These are phyloP conservation scores for Anhinga anhinga DNA, from an alignment of 2,113 vertebrate species.

Conservation along the genomic window DNA sequence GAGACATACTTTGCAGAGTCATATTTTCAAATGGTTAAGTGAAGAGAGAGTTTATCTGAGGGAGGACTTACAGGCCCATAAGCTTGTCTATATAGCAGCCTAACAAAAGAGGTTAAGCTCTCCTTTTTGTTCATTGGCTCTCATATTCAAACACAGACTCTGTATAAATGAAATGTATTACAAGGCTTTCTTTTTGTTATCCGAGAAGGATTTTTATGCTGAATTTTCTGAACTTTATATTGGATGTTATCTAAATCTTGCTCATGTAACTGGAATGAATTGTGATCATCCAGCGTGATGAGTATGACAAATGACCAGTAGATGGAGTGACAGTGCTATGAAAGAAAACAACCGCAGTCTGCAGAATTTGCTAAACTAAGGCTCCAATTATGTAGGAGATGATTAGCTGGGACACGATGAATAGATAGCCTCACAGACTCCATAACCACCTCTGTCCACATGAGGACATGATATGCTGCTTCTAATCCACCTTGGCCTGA, in stretches of 20 bases:
- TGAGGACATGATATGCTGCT: neutral
- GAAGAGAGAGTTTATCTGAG: neutral
- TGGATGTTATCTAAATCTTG: neutral
- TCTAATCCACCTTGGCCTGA: neutral
- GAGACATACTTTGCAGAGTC: neutral
- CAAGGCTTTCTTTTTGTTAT: neutral
- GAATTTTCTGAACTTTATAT: neutral
- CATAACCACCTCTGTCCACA: rapidly evolving
- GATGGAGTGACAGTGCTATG: neutral
- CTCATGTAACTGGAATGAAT: neutral
- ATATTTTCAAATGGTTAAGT: neutral
- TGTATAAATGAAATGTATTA: neutral
- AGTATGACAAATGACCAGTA: neutral
- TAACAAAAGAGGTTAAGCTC: neutral
- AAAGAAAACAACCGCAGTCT: neutral
- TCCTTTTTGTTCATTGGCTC: neutral
- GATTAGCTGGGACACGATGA: neutral
- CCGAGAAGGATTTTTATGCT: neutral
- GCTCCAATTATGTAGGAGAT: neutral
- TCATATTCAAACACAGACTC: neutral
- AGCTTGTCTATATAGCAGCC: neutral
- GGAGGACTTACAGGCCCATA: neutral
- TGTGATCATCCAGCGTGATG: neutral
- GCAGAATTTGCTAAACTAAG: neutral
- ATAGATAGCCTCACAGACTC: neutral